phyloP scores from a whole-genome alignment of 30 jellyfish, hydroid and myxozoan genomes.

The Euphysa ruthae region DNA sequence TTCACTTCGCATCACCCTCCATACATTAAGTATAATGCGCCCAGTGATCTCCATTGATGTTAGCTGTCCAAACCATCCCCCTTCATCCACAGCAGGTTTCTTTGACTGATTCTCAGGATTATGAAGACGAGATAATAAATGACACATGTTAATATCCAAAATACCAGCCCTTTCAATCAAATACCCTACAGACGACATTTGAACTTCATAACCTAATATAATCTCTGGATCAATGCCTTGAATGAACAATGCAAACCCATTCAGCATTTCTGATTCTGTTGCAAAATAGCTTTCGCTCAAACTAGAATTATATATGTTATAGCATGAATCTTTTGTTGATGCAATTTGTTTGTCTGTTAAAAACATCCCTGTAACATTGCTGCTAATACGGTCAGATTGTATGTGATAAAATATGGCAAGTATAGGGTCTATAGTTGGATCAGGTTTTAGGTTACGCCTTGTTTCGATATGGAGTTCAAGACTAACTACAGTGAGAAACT shows the following conservation, averaged over 20 bases:
- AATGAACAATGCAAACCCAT: slow-evolving; percentile 45
- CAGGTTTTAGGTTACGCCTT: slow-evolving; percentile 82
- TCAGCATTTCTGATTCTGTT: slow-evolving; percentile 60
- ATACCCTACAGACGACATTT: slow-evolving; percentile 92
- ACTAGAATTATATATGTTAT: not conserved
- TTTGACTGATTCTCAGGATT: slow-evolving; percentile 6
- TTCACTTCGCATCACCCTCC: slow-evolving; percentile 96
- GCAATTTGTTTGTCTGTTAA: not conserved
- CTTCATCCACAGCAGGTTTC: slow-evolving; percentile 7
- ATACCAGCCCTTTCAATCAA: slow-evolving; percentile 77
- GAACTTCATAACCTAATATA: slow-evolving; percentile 81
- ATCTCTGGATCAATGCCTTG: slow-evolving; percentile 85
- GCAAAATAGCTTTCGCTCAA: slow-evolving; percentile 10
- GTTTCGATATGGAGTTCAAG: slow-evolving; percentile 76
- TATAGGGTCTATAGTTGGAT: slow-evolving; percentile 83
- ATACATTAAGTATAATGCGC: slow-evolving; percentile 69
- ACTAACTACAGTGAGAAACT: slow-evolving; percentile 66
- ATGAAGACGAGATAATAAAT: slow-evolving; percentile 61
- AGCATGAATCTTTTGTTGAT: too few relatives aligned
- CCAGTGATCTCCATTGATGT: slow-evolving; percentile 61
- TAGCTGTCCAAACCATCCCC: slow-evolving; percentile 45
- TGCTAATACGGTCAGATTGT: slow-evolving; percentile 23
- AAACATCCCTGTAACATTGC: not conserved
- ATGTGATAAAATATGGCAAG: slow-evolving; percentile 61
- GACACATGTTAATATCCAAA: slow-evolving; percentile 57